Percentiles rank a stretch among this genome's conserved stretches.
These are phyloP conservation scores for Cyrtonyx montezumae DNA, from an alignment of 2,113 vertebrate genomes.

Conservation along the genomic window DNA sequence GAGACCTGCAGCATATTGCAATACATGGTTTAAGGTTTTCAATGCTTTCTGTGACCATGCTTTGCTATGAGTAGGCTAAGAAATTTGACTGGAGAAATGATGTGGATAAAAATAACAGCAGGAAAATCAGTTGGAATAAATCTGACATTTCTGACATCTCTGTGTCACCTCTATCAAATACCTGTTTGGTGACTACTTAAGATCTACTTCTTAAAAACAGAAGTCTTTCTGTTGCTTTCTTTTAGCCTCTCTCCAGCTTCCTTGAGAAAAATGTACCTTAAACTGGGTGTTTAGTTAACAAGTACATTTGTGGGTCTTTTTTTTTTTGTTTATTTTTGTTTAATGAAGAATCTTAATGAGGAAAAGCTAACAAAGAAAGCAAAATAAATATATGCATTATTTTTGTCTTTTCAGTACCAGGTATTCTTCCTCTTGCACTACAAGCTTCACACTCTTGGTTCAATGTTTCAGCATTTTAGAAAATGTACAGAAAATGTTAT, in stretches of 20 bases:
- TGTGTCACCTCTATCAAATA: not conserved
- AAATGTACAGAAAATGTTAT: not conserved
- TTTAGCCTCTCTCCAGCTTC: not conserved
- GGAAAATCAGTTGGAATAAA: not conserved
- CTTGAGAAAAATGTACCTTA: not conserved
- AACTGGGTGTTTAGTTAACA: not conserved
- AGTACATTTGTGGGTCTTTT: not conserved
- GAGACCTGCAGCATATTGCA: not conserved
- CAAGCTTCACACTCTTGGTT: not conserved
- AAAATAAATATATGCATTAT: not conserved
- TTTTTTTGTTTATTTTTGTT: not conserved
- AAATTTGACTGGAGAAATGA: not conserved
- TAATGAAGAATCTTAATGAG: not conserved
- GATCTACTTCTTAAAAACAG: not conserved
- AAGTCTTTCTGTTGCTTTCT: not conserved
- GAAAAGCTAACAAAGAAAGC: not conserved
- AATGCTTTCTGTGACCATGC: not conserved
- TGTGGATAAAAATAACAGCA: not conserved
- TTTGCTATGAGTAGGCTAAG: conserved; percentile 30
- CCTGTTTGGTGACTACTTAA: not conserved
- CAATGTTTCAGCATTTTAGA: not conserved
- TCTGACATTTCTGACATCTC: not conserved
- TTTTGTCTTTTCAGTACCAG: not conserved
- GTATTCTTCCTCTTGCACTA: not conserved
- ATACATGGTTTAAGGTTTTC: not conserved